Evolutionary conservation across 2,888 invertebrate genomes (phyloP), one percentile per base, ranked within the genome.

Genomic region (Phania funesta): DNA sequence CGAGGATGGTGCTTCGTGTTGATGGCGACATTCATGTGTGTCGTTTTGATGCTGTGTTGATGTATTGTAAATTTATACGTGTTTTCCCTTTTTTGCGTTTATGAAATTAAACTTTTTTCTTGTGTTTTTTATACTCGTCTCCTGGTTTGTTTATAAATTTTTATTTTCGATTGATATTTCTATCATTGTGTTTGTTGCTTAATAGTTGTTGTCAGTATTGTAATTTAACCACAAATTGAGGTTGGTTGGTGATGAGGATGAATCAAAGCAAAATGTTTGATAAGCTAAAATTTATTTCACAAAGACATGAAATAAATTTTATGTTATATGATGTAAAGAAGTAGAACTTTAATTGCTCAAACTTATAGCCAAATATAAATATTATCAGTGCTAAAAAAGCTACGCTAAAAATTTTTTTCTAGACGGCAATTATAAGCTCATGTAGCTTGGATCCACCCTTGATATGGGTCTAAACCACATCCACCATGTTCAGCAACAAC

Each of bases 21-120:
- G 83, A 73, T 70, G 71, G 74, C 84, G 84, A 79, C 84, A 85
- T 83, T 85, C 83, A 89, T 89, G 86, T 89, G 89, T 87, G 90
- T n/a, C n/a, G 89, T 86, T 87, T 85, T 86, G 86, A 87, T 86
- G n/a, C 13, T 84, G 41, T 85, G 64, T 54, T 85, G 85, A 84
- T 83, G 82, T 83, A 83, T 83, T 75, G 8, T 67, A 70, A 46
- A 56, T 65, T 76, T 83, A 65, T 50, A 65, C 54, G 52, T 79
- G 68, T 60, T 54, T 74, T 26, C 70, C 62, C 18, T 26, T 41
- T 50, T 22, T 2, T 9, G 16, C 54, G 54, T 58, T 13, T 62
- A 56, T 48, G 46, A 65, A 73, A 81, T 81, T 22, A 46, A 62
- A 18, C n/a, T n/a, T 71, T 64, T 60, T 29, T 1, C n/a, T n/a